These are phyloP conservation scores for Leucophenga varia DNA, from an alignment of 1,140 invertebrate genomes.

Conservation along the genomic window DNA sequence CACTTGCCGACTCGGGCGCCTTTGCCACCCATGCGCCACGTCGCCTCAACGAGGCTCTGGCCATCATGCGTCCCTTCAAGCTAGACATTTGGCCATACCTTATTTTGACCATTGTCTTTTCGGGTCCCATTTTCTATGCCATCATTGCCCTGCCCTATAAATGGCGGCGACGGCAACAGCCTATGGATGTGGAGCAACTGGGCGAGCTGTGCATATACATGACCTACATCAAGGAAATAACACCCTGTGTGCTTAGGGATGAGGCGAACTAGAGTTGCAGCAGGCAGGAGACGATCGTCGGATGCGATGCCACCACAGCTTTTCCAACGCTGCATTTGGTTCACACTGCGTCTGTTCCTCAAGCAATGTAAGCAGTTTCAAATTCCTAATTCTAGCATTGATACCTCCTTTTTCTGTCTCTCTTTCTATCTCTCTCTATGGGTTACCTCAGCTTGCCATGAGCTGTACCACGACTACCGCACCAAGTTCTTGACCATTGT, in stretches of 20 bases:
- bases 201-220: slow-evolving; percentile 23
- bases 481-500: slow-evolving; percentile 65
- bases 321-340: slow-evolving; percentile 68
- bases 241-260: slow-evolving; percentile 13
- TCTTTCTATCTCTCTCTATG: neutral
- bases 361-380: slow-evolving; percentile 66
- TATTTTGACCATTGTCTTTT: slow-evolving; percentile 58
- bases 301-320: slow-evolving; percentile 53
- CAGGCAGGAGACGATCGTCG: neutral
- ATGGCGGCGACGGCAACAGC: slow-evolving; percentile 32
- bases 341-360: slow-evolving; percentile 65
- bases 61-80: slow-evolving; percentile 68
- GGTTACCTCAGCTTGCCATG: slow-evolving; percentile 28
- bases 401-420: neutral
- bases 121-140: slow-evolving; percentile 60
- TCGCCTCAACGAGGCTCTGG: slow-evolving; percentile 68
- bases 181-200: slow-evolving; percentile 23
- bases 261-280: neutral
- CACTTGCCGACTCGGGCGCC: slow-evolving; percentile 69
- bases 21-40: slow-evolving; percentile 71
- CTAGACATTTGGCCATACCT: slow-evolving; percentile 66
- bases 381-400: neutral
- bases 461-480: slow-evolving; percentile 62
- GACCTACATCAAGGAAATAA: slow-evolving; percentile 50
- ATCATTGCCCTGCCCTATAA: slow-evolving; percentile 59